phyloP scores from a whole-genome alignment of 2,797 vertebrate genomes.

The Acrocephalus scirpaceus region DNA sequence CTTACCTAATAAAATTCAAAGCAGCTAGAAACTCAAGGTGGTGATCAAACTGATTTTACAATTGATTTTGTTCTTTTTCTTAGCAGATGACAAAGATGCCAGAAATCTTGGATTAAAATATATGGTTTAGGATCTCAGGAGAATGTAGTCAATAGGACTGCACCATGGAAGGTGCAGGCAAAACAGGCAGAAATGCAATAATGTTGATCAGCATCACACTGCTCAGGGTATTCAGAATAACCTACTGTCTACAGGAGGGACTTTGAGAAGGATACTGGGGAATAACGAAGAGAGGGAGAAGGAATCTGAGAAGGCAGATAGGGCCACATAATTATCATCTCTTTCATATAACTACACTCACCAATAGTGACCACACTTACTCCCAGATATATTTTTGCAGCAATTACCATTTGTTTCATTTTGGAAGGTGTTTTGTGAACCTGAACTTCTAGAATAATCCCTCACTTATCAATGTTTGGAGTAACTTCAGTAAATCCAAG shows the following conservation, averaged over 20 bases:
- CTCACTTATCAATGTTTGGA: background rate
- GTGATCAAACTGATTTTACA: constrained; percentile 32
- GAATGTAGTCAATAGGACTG: background rate
- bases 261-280: background rate
- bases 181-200: background rate
- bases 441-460: background rate
- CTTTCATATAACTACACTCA: background rate
- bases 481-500: background rate
- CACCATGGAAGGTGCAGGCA: background rate
- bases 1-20: constrained; percentile 26
- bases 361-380: background rate
- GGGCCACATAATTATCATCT: background rate
- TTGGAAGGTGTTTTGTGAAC: background rate
- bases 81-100: background rate
- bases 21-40: background rate
- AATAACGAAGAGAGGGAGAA: background rate
- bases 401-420: background rate
- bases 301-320: background rate
- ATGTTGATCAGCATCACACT: background rate
- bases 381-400: background rate
- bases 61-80: background rate
- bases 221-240: background rate
- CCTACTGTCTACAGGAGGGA: background rate
- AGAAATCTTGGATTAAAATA: background rate
- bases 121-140: background rate